Evolutionary conservation across 2,113 vertebrate genomes (phyloP).

Genomic region (Lucifuga dentata): DNA sequence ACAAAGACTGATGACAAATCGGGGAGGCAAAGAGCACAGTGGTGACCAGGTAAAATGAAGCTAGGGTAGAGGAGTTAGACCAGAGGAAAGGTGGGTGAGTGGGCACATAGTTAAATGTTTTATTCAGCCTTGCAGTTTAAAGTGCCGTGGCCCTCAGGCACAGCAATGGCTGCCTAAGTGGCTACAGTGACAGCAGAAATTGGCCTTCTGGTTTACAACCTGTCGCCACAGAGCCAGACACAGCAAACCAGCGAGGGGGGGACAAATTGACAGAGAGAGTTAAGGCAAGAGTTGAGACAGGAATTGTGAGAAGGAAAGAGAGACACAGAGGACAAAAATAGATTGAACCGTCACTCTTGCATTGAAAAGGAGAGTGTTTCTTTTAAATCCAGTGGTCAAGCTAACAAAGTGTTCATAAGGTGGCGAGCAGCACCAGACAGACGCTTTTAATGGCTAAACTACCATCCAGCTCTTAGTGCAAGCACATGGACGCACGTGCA

Average conservation of each 20-base stretch:
- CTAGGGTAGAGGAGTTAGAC: constrained; percentile 36
- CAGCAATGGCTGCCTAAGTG: constrained; percentile 96
- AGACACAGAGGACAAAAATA: constrained; percentile 39
- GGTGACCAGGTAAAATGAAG: constrained; percentile 40
- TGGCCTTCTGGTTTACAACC: constrained; percentile 97
- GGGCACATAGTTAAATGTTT: constrained; percentile 95
- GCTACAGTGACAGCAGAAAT: constrained; percentile 99
- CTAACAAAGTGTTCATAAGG: constrained; percentile 74
- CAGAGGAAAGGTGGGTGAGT: constrained; percentile 51
- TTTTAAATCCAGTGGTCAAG: constrained; percentile 74
- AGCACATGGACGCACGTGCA: neutral
- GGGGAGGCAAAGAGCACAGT: constrained; percentile 6
- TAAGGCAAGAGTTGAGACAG: constrained; percentile 75
- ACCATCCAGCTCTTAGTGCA: constrained; percentile 39
- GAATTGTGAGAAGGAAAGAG: constrained; percentile 42
- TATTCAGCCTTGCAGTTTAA: constrained; percentile 99
- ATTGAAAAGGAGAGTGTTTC: constrained; percentile 74
- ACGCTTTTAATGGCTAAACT: constrained; percentile 64
- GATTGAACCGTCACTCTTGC: constrained; percentile 67
- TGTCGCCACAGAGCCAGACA: constrained; percentile 96
- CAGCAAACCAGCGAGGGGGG: constrained; percentile 74
- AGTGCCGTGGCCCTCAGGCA: constrained; percentile 92
- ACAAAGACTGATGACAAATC: neutral
- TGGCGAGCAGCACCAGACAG: constrained; percentile 33
- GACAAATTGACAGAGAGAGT: constrained; percentile 57